Evolutionary conservation across 2,888 invertebrate species (phyloP), one percentile per base, ranked within the genome.

Genomic region (Thymelicus lineola): DNA sequence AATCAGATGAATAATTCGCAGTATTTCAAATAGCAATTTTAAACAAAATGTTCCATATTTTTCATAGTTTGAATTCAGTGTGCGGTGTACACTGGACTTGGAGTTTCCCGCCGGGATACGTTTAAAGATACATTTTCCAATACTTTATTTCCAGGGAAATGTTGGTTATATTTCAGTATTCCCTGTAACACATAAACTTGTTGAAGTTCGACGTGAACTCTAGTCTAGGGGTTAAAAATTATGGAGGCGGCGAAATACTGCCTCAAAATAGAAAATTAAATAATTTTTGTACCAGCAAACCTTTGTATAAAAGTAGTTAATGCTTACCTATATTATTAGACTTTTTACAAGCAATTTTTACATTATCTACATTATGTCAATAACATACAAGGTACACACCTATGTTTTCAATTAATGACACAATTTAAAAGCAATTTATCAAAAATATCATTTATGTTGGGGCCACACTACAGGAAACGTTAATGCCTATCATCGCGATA

Each of bases 71-170:
- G 20, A 20, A 17, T 53, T n/a, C 53, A 53, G 53, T 53, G 17
- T 7, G 2, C 1, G 15, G 50, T 5, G 53, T 20, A 53, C 28
- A 1, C 4, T 20, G 7, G 9, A 53, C 12, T 12, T 2, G 28
- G 28, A 46, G 35, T 2, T 7, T 46, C 46, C 61, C 46, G 7
- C 6, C 3, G 46, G 61, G 28, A 17, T n/a, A 28, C 45, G 9
- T 10, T 53, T 53, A 17, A 60, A 46, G 61, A 61, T 46, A 61
- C 28, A 35, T 46, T 61, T 61, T 61, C 46, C 61, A 28, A 46
- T 61, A 61, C 61, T 46, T 61, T 61, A 46, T 48, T 46, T 17
- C 35, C 61, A 10, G 61, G 28, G 17, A 28, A 28, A 61, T 46
- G 46, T 7, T 46, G 61, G 28, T 48, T 46, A 61, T 61, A 46